Percentiles rank a stretch among this genome's conserved stretches.
Conservation (phyloP, 2,113 vertebrate genomes). For the Burhinus oedicnemus region DNA sequence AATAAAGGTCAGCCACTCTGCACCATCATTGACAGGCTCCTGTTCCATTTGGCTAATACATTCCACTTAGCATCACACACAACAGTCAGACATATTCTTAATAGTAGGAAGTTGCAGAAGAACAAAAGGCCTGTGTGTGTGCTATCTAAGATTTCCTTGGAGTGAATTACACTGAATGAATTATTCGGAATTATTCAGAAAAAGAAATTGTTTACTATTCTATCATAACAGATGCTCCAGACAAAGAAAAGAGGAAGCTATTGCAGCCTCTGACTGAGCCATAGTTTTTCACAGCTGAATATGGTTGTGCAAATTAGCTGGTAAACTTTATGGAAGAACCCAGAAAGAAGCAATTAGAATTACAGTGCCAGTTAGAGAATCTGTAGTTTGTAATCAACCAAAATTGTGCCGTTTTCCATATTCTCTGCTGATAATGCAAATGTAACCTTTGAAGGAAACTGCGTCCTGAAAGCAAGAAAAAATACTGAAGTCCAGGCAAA, state of each 20-base stretch:
- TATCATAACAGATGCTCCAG: constrained; percentile 80
- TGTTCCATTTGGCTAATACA: background rate
- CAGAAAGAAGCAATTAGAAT: constrained; percentile 75
- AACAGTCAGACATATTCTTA: constrained; percentile 37
- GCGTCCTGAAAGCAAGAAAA: constrained; percentile 60
- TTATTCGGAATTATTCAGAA: constrained; percentile 67
- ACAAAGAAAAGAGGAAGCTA: constrained; percentile 81
- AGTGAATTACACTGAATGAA: constrained; percentile 63
- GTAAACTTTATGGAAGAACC: constrained; percentile 75
- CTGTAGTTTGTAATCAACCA: constrained; percentile 76
- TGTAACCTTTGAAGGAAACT: constrained; percentile 72
- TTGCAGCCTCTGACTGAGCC: constrained; percentile 69
- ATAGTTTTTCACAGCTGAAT: constrained; percentile 74
- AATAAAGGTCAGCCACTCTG: background rate
- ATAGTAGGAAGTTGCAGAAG: constrained; percentile 6
- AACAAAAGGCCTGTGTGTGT: constrained; percentile 57
- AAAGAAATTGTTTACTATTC: constrained; percentile 81
- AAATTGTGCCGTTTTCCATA: constrained; percentile 80
- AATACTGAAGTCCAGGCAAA: background rate
- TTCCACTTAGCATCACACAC: background rate
- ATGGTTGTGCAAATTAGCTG: constrained; percentile 73
- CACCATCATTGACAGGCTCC: background rate
- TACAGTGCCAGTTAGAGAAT: constrained; percentile 62
- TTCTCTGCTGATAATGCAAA: constrained; percentile 82
- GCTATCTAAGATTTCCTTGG: constrained; percentile 58